phyloP scores from a whole-genome alignment of 37 sponge, comb jelly and placozoan species.

The Crambe crambe region DNA sequence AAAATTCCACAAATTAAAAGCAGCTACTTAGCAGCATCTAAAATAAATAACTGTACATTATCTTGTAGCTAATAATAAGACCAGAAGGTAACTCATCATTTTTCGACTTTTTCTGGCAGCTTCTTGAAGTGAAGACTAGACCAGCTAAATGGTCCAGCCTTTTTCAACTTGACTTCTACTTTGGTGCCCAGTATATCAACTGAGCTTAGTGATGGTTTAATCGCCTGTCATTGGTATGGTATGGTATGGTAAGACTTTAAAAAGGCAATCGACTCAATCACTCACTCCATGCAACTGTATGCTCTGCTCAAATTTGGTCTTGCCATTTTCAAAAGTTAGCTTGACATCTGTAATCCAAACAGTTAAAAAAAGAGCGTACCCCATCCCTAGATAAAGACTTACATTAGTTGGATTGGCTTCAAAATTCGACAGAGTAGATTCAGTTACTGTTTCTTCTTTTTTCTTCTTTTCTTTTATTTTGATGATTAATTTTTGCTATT shows the following conservation, averaged over 20 bases:
- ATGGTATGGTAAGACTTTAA: neutral
- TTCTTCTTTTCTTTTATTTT: too few species aligned
- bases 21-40: too few species aligned
- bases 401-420: conserved; percentile 79
- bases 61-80: too few species aligned
- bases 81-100: neutral
- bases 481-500: too few species aligned
- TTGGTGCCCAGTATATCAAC: conserved; percentile 76
- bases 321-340: conserved; percentile 59
- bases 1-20: too few species aligned
- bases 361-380: too few species aligned
- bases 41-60: too few species aligned
- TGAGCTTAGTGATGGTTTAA: conserved; percentile 68
- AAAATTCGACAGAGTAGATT: too few species aligned
- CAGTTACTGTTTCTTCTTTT: too few species aligned
- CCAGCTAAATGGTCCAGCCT: conserved; percentile 52
- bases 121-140: neutral
- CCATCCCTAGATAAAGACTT: too few species aligned
- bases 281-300: conserved; percentile 65
- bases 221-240: too few species aligned
- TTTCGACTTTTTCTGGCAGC: neutral
- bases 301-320: conserved; percentile 20
- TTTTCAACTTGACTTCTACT: conserved; percentile 78
- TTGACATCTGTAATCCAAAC: conserved; percentile 19
- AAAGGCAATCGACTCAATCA: neutral